Evolutionary conservation across 1,140 invertebrate species (phyloP).

Genomic region (Hydropsyche tenuis): DNA sequence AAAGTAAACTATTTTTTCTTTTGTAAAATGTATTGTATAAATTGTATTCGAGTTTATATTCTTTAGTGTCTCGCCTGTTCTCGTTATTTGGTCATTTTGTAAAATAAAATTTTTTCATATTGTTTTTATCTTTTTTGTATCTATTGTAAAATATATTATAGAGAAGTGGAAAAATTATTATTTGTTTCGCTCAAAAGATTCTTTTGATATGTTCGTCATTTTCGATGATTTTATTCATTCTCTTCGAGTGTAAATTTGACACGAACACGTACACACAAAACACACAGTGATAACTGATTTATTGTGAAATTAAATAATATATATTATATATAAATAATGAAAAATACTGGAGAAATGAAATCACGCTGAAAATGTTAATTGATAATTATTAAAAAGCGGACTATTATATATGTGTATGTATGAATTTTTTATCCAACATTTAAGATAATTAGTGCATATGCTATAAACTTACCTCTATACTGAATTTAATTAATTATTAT

Average conservation of each 20-base stretch:
- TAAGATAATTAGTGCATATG: conserved; percentile 50
- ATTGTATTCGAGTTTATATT: conserved; percentile 32
- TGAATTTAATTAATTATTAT: conserved; percentile 51
- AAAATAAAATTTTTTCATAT: conserved; percentile 37
- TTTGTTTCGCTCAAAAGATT: conserved; percentile 44
- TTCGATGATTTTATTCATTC: conserved; percentile 23
- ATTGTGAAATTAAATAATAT: conserved; percentile 1
- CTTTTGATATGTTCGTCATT: conserved; percentile 19
- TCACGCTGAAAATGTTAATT: conserved; percentile 41
- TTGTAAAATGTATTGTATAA: conserved; percentile 18
- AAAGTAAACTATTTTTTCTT: conserved; percentile 10
- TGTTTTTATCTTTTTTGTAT: conserved; percentile 44
- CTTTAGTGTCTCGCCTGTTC: conserved; percentile 37
- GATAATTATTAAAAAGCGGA: conserved; percentile 44
- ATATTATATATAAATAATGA: neutral
- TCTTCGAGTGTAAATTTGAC: neutral
- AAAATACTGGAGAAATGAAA: conserved; percentile 27
- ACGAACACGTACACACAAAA: neutral
- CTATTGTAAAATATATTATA: conserved; percentile 42
- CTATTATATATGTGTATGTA: conserved; percentile 45
- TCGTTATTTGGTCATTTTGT: conserved; percentile 39
- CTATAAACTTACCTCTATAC: conserved; percentile 51
- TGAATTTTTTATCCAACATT: conserved; percentile 49
- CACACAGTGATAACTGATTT: neutral
- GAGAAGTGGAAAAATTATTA: conserved; percentile 22